A percentile compares a stretch with the other conserved stretches of the same genome.
Evolutionary conservation across 2,888 invertebrate species (phyloP).

Genomic region (Augiades crinisus): DNA sequence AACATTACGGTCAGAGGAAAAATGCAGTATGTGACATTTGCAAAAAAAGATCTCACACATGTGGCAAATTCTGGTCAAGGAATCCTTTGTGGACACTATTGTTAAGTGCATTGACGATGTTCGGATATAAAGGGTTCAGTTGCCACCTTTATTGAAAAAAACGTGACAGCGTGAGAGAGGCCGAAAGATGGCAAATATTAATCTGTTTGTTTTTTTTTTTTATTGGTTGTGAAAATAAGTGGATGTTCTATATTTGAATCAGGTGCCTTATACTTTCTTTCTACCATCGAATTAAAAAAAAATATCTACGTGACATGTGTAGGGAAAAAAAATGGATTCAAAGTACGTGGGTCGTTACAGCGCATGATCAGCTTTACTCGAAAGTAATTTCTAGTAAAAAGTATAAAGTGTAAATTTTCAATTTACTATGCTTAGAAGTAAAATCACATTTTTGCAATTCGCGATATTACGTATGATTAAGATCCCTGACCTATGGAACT

Average conservation of each 20-base stretch:
- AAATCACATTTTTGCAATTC: too few species aligned
- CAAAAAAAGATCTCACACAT: slow-evolving; percentile 51
- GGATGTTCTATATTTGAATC: not conserved
- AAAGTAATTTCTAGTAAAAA: too few species aligned
- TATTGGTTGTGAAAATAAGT: not conserved
- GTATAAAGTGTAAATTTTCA: too few species aligned
- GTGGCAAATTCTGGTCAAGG: slow-evolving; percentile 75
- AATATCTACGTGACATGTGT: too few species aligned
- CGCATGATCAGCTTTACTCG: too few species aligned
- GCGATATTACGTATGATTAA: not conserved
- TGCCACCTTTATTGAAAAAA: slow-evolving; percentile 60
- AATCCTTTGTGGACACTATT: slow-evolving; percentile 64
- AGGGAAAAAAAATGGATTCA: too few species aligned
- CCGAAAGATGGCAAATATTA: slow-evolving; percentile 21
- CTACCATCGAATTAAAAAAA: too few species aligned
- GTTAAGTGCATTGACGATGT: slow-evolving; percentile 47
- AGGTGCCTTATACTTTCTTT: too few species aligned
- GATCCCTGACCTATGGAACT: slow-evolving; percentile 3
- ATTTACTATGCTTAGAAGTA: too few species aligned
- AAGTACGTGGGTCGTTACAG: too few species aligned
- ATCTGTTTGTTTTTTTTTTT: slow-evolving; percentile 9
- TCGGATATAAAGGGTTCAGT: slow-evolving; percentile 62
- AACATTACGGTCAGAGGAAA: not conserved
- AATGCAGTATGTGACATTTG: slow-evolving; percentile 1
- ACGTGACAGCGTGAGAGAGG: slow-evolving; percentile 73